Conservation (phyloP, 1,140 invertebrate genomes). For the Eciton burchellii region DNA sequence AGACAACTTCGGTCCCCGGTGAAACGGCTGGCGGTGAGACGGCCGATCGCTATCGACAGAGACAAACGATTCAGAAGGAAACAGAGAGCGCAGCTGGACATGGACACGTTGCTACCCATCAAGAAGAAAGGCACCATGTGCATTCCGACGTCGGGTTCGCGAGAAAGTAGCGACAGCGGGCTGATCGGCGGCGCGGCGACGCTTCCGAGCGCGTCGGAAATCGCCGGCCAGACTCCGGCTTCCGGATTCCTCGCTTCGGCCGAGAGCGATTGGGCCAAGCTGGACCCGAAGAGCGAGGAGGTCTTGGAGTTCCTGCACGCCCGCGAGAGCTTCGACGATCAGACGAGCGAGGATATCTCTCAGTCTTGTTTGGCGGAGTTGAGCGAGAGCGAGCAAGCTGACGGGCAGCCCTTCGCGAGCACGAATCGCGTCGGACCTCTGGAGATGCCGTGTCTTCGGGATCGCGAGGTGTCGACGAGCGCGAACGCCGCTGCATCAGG, state of each 20-base stretch:
- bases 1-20: not conserved
- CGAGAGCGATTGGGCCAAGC: too few species aligned
- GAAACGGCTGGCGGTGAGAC: not conserved
- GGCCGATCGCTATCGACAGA: conserved; percentile 25
- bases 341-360: not conserved
- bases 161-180: conserved; percentile 19
- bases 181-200: not conserved
- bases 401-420: not conserved
- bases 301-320: not conserved
- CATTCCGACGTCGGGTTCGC: conserved; percentile 13
- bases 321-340: not conserved
- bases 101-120: conserved; percentile 7
- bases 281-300: not conserved
- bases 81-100: conserved; percentile 23
- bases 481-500: conserved; percentile 19
- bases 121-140: conserved; percentile 11
- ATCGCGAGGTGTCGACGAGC: conserved; percentile 4
- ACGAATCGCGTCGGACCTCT: not conserved
- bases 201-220: conserved; percentile 10
- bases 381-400: not conserved
- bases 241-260: not conserved
- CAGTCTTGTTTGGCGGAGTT: not conserved
- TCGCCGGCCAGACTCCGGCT: not conserved
- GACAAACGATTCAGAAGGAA: conserved; percentile 38
- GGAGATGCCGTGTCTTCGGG: too few species aligned